Evolutionary conservation across 2,797 vertebrate genomes (phyloP).

Genomic region (Sebastolobus alascanus): DNA sequence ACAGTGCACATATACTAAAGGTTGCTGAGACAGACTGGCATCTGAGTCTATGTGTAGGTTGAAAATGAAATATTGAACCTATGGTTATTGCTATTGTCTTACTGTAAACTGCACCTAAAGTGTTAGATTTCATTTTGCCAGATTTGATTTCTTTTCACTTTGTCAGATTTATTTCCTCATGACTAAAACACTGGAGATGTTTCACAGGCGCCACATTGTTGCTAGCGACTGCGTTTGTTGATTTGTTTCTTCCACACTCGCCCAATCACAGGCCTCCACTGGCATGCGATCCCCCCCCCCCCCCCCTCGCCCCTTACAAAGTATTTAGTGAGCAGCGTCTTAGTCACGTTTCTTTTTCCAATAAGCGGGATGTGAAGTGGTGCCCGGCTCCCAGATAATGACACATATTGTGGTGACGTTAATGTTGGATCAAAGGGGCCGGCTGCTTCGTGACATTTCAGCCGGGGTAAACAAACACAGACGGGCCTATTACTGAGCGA

Average conservation of each 20-base stretch:
- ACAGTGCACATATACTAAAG: background rate
- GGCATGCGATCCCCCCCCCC: constrained; percentile 12
- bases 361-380: constrained; percentile 58
- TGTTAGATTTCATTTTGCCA: background rate
- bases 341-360: constrained; percentile 66
- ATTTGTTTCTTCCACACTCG: constrained; percentile 28
- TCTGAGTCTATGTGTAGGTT: background rate
- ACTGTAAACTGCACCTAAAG: background rate
- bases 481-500: constrained; percentile 52
- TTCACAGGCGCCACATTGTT: background rate
- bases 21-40: background rate
- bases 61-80: background rate
- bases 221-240: background rate
- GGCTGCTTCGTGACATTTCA: constrained; percentile 69
- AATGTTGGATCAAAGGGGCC: constrained; percentile 71
- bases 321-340: constrained; percentile 52
- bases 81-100: background rate
- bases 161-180: background rate
- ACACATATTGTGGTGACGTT: constrained; percentile 71
- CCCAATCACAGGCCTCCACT: constrained; percentile 18
- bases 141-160: background rate
- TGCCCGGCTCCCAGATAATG: constrained; percentile 65
- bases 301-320: constrained; percentile 7
- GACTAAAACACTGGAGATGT: constrained; percentile 1
- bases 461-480: constrained; percentile 67